Percentiles rank a stretch among this genome's conserved stretches.
Conservation (phyloP, 2,797 vertebrate species). For the Lepidocolaptes lacrymiger region DNA sequence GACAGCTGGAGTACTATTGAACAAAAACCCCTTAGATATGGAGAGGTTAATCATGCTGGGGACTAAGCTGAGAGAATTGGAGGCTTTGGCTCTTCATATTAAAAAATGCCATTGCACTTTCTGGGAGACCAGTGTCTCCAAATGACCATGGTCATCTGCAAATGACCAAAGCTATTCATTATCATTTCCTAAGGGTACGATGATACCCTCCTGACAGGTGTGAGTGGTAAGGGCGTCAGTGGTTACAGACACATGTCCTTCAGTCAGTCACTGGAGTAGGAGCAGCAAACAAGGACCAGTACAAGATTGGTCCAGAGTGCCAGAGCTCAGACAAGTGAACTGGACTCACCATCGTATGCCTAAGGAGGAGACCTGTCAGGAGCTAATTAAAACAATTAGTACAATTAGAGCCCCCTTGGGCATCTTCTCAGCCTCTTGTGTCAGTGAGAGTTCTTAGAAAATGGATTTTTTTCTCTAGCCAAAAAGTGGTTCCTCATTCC, state of each 20-base stretch:
- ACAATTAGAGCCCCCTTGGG: background rate
- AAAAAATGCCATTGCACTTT: background rate
- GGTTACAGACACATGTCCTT: background rate
- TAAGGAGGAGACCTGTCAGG: background rate
- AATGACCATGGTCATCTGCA: background rate
- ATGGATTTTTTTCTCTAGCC: background rate
- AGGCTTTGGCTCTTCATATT: background rate
- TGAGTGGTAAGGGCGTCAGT: background rate
- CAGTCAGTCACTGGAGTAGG: background rate
- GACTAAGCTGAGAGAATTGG: background rate
- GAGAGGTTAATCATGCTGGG: background rate
- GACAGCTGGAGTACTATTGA: background rate
- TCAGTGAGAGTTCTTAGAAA: background rate
- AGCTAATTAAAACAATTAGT: background rate
- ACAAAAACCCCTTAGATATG: background rate
- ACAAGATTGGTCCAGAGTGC: background rate
- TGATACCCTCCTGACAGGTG: background rate
- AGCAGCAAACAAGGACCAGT: background rate
- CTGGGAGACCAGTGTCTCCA: background rate
- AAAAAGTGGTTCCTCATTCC: background rate
- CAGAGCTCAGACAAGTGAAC: background rate
- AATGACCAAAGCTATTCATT: background rate
- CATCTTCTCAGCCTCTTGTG: background rate
- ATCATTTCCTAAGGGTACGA: background rate
- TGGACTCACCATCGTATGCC: background rate